These are phyloP conservation scores for Pseudochirops cupreus DNA, from an alignment of 2,797 vertebrate species.

Conservation along the genomic window DNA sequence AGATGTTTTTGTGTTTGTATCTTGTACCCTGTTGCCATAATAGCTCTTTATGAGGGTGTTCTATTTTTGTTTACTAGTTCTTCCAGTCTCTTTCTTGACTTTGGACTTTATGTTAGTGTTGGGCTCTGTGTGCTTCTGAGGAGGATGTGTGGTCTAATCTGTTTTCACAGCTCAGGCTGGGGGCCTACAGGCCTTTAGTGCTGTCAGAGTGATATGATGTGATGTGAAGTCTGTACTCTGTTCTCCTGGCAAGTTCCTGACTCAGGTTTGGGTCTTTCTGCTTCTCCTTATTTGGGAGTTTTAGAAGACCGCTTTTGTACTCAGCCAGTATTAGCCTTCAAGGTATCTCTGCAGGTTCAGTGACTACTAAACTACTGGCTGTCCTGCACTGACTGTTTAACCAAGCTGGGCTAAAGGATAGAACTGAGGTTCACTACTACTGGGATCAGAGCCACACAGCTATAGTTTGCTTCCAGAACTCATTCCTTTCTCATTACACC, in stretches of 20 bases:
- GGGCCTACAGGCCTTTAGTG: neutral
- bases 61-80: neutral
- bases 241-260: neutral
- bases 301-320: neutral
- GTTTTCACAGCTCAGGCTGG: neutral
- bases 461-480: neutral
- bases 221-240: neutral
- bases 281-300: neutral
- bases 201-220: neutral
- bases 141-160: neutral
- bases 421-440: neutral
- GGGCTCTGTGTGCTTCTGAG: neutral
- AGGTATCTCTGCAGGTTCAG: neutral
- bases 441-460: neutral
- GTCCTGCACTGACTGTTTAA: neutral
- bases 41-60: neutral
- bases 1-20: neutral
- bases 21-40: neutral
- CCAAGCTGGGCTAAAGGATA: neutral
- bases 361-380: neutral
- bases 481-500: neutral
- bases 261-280: neutral
- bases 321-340: neutral
- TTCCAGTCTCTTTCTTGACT: neutral
- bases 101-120: neutral